These are phyloP conservation scores for Hydriomena furcata DNA, from an alignment of 2,888 invertebrate species.

Conservation along the genomic window DNA sequence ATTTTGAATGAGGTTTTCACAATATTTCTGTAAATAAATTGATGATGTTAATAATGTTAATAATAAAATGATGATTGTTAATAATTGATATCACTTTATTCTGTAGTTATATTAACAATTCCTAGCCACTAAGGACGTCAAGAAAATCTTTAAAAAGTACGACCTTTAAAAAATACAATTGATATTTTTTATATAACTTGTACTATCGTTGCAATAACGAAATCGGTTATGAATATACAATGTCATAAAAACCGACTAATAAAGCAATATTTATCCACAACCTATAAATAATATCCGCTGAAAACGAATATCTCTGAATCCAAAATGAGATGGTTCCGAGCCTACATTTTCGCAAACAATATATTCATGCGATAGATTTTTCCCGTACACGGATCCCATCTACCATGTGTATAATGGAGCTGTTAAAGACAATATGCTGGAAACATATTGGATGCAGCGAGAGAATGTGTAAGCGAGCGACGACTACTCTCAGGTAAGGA, in stretches of 20 bases:
- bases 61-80: too few species aligned
- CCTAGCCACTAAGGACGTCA: too few species aligned
- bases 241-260: neutral
- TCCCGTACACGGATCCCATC: conserved; percentile 51
- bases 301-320: conserved; percentile 20
- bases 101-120: too few species aligned
- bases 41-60: too few species aligned
- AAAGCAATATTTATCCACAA: conserved; percentile 8
- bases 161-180: too few species aligned
- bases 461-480: conserved; percentile 80
- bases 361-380: conserved; percentile 65
- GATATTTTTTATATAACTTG: too few species aligned
- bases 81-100: too few species aligned
- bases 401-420: conserved; percentile 78
- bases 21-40: too few species aligned
- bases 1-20: too few species aligned
- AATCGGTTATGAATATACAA: too few species aligned
- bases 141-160: too few species aligned
- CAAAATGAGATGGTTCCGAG: conserved; percentile 18
- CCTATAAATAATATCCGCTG: conserved; percentile 22
- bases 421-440: conserved; percentile 82
- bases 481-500: conserved; percentile 41
- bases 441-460: conserved; percentile 82
- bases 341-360: conserved; percentile 48
- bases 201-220: too few species aligned